A percentile compares a stretch with the other conserved stretches of the same genome.
Conservation (phyloP, 2,888 invertebrate genomes). For the Unio delphinus region DNA sequence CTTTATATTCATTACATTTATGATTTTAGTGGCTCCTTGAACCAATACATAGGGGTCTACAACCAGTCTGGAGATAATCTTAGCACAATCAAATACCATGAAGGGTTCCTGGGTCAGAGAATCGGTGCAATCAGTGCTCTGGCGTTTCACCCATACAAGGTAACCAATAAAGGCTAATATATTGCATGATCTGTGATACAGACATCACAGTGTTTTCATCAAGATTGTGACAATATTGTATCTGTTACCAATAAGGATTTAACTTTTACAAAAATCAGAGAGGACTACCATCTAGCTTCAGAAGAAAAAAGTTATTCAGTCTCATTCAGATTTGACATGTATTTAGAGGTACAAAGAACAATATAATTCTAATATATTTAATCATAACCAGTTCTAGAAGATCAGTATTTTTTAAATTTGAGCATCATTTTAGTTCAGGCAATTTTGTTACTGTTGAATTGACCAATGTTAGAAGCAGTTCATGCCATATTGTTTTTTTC, state of each 20-base stretch:
- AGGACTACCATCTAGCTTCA: too few relatives aligned
- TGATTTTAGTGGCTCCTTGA: conserved; percentile 73
- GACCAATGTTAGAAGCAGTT: background rate
- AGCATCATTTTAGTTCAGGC: too few relatives aligned
- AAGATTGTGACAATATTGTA: background rate
- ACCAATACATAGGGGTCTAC: conserved; percentile 77
- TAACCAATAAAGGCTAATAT: conserved; percentile 26
- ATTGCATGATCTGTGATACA: background rate
- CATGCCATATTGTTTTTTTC: too few relatives aligned
- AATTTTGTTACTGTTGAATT: too few relatives aligned
- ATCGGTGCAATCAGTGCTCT: conserved; percentile 90
- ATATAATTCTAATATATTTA: too few relatives aligned
- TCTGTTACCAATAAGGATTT: background rate
- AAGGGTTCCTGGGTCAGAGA: conserved; percentile 90
- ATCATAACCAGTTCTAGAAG: too few relatives aligned
- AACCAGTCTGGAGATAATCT: conserved; percentile 78
- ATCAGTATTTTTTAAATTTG: too few relatives aligned
- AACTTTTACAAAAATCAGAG: too few relatives aligned
- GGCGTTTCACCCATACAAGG: conserved; percentile 90
- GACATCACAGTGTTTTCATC: background rate
- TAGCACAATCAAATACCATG: conserved; percentile 89
- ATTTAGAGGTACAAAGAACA: too few relatives aligned
- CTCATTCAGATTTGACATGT: too few relatives aligned
- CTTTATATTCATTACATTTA: background rate
- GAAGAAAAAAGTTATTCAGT: too few relatives aligned